Base-by-base conservation (phyloP, 2,888 invertebrate species). In the Cheilosia pagana region DNA sequence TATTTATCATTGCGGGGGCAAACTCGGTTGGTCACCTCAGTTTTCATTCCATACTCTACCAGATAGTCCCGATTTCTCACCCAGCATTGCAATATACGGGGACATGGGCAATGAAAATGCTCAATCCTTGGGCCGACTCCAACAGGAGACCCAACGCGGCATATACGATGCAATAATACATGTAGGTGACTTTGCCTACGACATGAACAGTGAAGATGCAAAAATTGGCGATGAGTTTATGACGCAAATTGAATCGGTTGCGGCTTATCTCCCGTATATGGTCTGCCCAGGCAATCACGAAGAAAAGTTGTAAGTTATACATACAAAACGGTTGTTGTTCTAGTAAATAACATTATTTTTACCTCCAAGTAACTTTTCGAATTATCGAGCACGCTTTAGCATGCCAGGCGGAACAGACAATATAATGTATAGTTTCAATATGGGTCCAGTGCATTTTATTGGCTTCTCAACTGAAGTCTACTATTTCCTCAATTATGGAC, bases 41-140 rank as follows among this genome's bases (percentile, higher is more conserved):
- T 98, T 96, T 92, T 94, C 93, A 88, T 97, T 98, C 92, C 94
- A 92, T 87, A 96, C 97, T 0, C 86, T 89, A 35, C 93, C 95
- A 4, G 91, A 92, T 3, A 93, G 94, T 1, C 92, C 93, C 7
- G 90, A 95, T 87, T 98, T 97, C 97, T 93, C 94, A 23, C 96
- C 98, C 0, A 93, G 94, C 23, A 93, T 98, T 43, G 98, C 96
- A 28, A 94, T 99, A 87, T 98, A 95, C 90, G 99, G 99, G 0
- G 99, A 99, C 91, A 95, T 99, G 96, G 99, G 99, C 31, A 96
- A 96, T 90, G 95, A 95, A 88, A 98, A 98, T 92, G 97, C 98
- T 0, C 93, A 94, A 92, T 97, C 98, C 0, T 93, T 99, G 78
- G 94, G 95, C 0, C 94, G 96, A 87, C 92, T 99, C 8, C 98